Percentiles rank a stretch among this genome's conserved stretches.
These are phyloP conservation scores for Catharus bicknelli DNA, from an alignment of 2,113 vertebrate species.

Conservation along the genomic window DNA sequence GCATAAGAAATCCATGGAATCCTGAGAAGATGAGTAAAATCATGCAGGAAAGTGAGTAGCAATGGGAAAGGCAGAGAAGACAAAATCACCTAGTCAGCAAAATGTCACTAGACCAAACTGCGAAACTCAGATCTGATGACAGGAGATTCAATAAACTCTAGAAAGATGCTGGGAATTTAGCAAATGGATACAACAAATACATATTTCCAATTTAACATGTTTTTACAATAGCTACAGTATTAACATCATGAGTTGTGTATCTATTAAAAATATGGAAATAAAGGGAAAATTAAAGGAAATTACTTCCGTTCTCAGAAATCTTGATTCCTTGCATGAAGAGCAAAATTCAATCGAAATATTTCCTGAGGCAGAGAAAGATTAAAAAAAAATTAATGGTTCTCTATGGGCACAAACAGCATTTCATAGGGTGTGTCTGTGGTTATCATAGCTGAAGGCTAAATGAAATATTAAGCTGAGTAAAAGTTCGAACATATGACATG, in stretches of 20 bases:
- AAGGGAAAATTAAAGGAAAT: conserved; percentile 48
- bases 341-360: conserved; percentile 65
- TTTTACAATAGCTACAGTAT: conserved; percentile 18
- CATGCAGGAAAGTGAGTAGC: not conserved
- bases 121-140: not conserved
- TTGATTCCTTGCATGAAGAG: conserved; percentile 48
- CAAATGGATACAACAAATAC: not conserved
- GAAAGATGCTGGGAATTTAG: not conserved
- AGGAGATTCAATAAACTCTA: not conserved
- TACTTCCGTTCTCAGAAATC: not conserved
- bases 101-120: not conserved
- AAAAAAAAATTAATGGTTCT: conserved; percentile 74
- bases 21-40: not conserved
- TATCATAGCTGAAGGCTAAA: conserved; percentile 47
- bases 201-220: conserved; percentile 4
- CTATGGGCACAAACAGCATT: conserved; percentile 40
- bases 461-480: conserved; percentile 37
- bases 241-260: conserved; percentile 11
- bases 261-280: conserved; percentile 48
- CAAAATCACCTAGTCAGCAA: not conserved
- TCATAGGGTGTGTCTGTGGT: conserved; percentile 35
- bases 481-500: not conserved
- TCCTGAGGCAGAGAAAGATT: conserved; percentile 69
- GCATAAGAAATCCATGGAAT: not conserved
- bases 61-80: not conserved